phyloP scores from a whole-genome alignment of 2,113 vertebrate genomes.

The Platysteira castanea region DNA sequence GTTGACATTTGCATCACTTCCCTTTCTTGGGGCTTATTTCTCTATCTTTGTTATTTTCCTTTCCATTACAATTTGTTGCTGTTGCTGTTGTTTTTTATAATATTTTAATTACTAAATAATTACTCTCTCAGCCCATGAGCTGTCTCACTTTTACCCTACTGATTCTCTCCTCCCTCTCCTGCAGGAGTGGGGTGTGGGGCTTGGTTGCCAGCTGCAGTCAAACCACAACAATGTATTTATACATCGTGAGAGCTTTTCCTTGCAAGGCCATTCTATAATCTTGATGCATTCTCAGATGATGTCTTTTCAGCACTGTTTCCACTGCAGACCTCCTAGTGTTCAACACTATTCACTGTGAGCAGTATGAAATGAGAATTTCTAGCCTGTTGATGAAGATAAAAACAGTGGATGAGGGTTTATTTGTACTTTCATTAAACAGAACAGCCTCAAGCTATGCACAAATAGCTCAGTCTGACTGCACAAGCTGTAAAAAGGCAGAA shows the following conservation, averaged over 20 bases:
- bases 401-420: neutral
- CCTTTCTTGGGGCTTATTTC: neutral
- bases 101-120: neutral
- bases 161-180: neutral
- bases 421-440: neutral
- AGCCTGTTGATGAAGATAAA: neutral
- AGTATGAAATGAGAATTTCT: neutral
- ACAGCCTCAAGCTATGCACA: neutral
- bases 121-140: neutral
- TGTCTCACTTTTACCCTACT: neutral
- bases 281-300: neutral
- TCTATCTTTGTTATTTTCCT: neutral
- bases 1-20: neutral
- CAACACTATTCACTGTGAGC: neutral
- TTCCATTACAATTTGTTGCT: neutral
- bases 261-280: neutral
- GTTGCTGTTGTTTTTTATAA: neutral
- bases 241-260: neutral
- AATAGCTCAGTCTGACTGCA: neutral
- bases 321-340: slow-evolving; percentile 6
- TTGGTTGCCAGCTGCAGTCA: neutral
- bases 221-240: neutral
- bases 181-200: too few relatives aligned
- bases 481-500: neutral
- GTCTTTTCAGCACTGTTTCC: neutral